Percentiles rank a stretch among this genome's conserved stretches.
phyloP scores from a whole-genome alignment of 2,888 invertebrate genomes.

The Esperia sulphurella region DNA sequence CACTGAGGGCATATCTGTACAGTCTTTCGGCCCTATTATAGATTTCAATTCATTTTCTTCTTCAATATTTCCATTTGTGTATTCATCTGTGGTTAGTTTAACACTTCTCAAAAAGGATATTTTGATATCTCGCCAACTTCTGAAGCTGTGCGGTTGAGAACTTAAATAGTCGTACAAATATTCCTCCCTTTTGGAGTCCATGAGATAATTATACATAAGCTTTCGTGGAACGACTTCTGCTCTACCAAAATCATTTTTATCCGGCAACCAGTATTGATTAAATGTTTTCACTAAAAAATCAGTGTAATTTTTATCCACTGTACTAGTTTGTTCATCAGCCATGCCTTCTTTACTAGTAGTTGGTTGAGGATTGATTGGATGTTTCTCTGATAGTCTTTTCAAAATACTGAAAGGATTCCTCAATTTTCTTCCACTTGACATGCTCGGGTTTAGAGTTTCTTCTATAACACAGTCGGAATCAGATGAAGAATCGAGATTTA shows the following conservation, averaged over 20 bases:
- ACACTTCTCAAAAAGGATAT: conserved; percentile 45
- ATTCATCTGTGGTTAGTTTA: conserved; percentile 36
- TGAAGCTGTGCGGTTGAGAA: conserved; percentile 29
- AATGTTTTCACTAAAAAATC: conserved; percentile 29
- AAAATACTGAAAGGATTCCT: conserved; percentile 62
- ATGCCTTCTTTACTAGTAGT: conserved; percentile 11
- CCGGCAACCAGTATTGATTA: conserved; percentile 47
- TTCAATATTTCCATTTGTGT: conserved; percentile 25
- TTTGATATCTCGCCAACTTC: conserved; percentile 60
- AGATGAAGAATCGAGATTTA: conserved; percentile 53
- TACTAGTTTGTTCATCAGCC: conserved; percentile 4
- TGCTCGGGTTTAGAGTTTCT: conserved; percentile 22
- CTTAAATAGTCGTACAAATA: conserved; percentile 48
- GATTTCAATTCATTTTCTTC: conserved; percentile 29
- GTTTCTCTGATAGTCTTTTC: conserved; percentile 42
- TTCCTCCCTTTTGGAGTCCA: conserved; percentile 38
- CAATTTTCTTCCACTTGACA: conserved; percentile 37
- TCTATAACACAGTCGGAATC: conserved; percentile 51
- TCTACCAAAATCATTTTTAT: conserved; percentile 52
- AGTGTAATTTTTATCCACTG: conserved; percentile 20
- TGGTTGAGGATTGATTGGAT: conserved; percentile 9
- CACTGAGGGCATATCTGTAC: conserved; percentile 40
- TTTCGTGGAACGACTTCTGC: conserved; percentile 39
- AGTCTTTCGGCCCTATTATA: conserved; percentile 47
- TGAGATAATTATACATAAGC: conserved; percentile 21